A percentile compares a stretch with the other conserved stretches of the same genome.
Conservation (phyloP, 92 coral and sea anemone species). For the Zoanthus sansibaricus region DNA sequence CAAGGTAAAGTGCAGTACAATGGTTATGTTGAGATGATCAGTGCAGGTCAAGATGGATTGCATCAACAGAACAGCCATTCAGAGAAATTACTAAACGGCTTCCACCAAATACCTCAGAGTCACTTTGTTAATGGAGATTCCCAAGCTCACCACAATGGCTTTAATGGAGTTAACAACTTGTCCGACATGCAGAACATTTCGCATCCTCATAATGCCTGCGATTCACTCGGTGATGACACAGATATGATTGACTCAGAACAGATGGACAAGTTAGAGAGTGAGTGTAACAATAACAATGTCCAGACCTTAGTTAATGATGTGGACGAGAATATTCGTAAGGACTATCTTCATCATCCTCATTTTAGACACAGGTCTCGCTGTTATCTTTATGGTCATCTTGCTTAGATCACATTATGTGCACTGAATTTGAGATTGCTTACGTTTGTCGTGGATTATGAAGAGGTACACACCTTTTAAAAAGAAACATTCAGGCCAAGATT, state of each 20-base stretch:
- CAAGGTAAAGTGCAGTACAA: constrained; percentile 38
- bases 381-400: constrained; percentile 73
- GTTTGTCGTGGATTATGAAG: too few species aligned
- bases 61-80: background rate
- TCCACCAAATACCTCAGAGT: background rate
- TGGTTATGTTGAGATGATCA: constrained; percentile 27
- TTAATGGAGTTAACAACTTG: background rate
- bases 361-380: constrained; percentile 64
- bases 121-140: background rate
- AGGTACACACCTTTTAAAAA: too few species aligned
- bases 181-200: background rate
- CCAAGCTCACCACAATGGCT: background rate
- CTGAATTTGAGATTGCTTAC: too few species aligned
- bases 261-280: background rate
- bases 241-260: constrained; percentile 31
- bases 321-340: background rate
- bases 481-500: too few species aligned
- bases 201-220: constrained; percentile 1
- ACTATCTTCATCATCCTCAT: constrained; percentile 29
- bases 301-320: background rate
- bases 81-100: background rate
- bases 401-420: background rate
- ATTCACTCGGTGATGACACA: background rate
- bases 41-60: constrained; percentile 8
- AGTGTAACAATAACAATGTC: background rate